Percentiles rank a stretch among this genome's conserved stretches.
Evolutionary conservation across 30 jellyfish, hydroid and myxozoan species (phyloP).

Genomic region (Cassiopea andromeda): DNA sequence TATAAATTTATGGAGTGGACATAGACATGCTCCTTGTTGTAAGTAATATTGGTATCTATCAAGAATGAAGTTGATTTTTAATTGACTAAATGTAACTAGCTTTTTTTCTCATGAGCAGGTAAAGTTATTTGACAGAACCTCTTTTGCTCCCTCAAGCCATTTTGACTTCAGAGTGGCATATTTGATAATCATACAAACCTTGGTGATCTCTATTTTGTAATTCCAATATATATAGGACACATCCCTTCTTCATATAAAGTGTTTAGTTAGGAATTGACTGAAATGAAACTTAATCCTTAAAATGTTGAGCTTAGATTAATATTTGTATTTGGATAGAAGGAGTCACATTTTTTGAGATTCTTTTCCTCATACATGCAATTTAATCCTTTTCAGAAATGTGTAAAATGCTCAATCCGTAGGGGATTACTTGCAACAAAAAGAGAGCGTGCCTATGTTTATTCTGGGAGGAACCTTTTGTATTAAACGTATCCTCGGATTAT

Average conservation of each 20-base stretch:
- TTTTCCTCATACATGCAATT: constrained; percentile 34
- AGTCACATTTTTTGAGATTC: constrained; percentile 21
- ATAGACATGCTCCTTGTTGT: too few species aligned
- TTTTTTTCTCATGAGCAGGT: background rate
- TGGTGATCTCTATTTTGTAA: background rate
- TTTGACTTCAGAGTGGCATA: background rate
- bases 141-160: background rate
- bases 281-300: constrained; percentile 26
- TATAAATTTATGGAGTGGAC: too few species aligned
- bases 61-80: too few species aligned
- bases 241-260: constrained; percentile 6
- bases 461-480: constrained; percentile 49
- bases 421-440: constrained; percentile 36
- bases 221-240: constrained; percentile 4
- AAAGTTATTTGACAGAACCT: background rate
- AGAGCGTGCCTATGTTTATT: constrained; percentile 52
- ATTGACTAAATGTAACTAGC: too few species aligned
- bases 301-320: constrained; percentile 25
- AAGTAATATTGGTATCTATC: too few species aligned
- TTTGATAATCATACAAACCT: background rate
- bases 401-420: constrained; percentile 23
- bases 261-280: constrained; percentile 22
- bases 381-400: constrained; percentile 36
- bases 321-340: constrained; percentile 12
- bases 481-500: constrained; percentile 4